Evolutionary conservation across 64 coral and sea anemone species (phyloP), one percentile per base, ranked within the genome.

Genomic region (Pachyseris speciosa): DNA sequence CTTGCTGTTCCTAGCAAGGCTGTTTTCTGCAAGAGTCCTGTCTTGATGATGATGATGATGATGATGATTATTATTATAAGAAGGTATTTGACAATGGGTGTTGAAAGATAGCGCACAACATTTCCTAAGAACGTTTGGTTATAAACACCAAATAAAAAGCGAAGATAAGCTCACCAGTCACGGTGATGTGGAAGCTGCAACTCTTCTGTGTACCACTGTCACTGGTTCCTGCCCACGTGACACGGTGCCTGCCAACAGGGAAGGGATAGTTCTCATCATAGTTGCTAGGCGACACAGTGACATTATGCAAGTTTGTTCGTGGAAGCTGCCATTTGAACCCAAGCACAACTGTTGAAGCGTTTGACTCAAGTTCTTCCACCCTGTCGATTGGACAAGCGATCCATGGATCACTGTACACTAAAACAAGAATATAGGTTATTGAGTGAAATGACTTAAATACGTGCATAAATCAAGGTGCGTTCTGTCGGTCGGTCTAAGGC

Each of bases 181-280:
- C 90, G 64, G 91, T 92, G 33, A 99, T 87, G 34, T 95, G 84
- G 52, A 84, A 93, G 26, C 49, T 85, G 38, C 97, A 99, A 36
- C 86, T 93, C 60, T 95, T 95, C 17, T 75, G 75, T 22, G 79
- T 67, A 44, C 97, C 93, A 33, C 95, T 78, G 13, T 69, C 37
- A 84, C 92, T 93, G 47, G 72, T 95, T 59, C 94, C 97, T 86
- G 94, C 93, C 97, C 97, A 99, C 22, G 86, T 95, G 34, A 99
- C 90, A 16, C 90, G 90, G 10, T 87, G 92, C 61, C 66, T 95
- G 63, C 97, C 97, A 11, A 83, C 90, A 7, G 93, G 97, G 87
- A 99, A 99, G 2, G 80, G 38, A 64, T 95, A 99, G 30, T 84
- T 88, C 7, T 95, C 90, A 69, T 83, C 59, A 26, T 95, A 74